Evolutionary conservation across 2,888 invertebrate genomes (phyloP).

Genomic region (Tanytarsus gracilentus): DNA sequence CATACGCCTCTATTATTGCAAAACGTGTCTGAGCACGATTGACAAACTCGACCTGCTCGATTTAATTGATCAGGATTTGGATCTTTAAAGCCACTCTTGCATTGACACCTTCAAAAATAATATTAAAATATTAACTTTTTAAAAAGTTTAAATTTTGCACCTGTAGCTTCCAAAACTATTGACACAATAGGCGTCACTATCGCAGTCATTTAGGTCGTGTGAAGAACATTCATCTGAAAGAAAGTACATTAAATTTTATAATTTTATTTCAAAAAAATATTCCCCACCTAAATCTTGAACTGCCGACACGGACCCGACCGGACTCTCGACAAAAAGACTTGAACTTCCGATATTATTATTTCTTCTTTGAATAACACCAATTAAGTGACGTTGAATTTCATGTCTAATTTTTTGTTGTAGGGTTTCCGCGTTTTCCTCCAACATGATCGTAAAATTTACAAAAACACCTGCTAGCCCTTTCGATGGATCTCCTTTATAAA

Average conservation of each 20-base stretch:
- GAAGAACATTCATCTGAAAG: slow-evolving; percentile 84
- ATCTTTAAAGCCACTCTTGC: slow-evolving; percentile 67
- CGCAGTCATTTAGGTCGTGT: slow-evolving; percentile 75
- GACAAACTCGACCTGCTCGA: slow-evolving; percentile 65
- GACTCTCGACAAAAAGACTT: slow-evolving; percentile 73
- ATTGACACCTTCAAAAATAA: slow-evolving; percentile 48
- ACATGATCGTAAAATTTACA: slow-evolving; percentile 71
- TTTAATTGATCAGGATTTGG: slow-evolving; percentile 57
- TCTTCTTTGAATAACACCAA: slow-evolving; percentile 71
- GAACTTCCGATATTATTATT: slow-evolving; percentile 85
- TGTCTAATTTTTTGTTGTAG: slow-evolving; percentile 56
- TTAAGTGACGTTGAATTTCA: slow-evolving; percentile 73
- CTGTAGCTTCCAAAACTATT: slow-evolving; percentile 69
- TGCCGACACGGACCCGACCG: slow-evolving; percentile 67
- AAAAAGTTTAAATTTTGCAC: neutral
- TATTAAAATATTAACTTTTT: neutral
- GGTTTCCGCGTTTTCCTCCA: slow-evolving; percentile 68
- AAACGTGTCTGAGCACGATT: slow-evolving; percentile 61
- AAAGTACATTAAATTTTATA: slow-evolving; percentile 51
- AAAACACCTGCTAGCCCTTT: slow-evolving; percentile 66
- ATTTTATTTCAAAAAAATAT: neutral
- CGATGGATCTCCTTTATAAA: slow-evolving; percentile 62
- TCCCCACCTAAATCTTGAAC: slow-evolving; percentile 58
- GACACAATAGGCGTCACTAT: slow-evolving; percentile 63
- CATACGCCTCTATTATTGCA: slow-evolving; percentile 84